Conservation (phyloP, 2,888 invertebrate species). For the Latrodectus hesperus region DNA sequence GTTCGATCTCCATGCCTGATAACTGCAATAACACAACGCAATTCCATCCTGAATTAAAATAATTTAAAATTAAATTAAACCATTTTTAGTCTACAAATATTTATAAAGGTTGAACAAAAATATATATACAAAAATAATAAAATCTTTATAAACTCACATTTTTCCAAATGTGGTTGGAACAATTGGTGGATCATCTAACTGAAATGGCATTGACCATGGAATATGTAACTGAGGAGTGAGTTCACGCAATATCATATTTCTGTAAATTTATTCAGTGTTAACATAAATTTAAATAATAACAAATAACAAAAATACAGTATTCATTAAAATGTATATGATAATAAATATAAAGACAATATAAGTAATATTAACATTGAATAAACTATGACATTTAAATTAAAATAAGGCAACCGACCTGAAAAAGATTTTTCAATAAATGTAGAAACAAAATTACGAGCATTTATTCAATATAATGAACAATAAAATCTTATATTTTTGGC, state of each 20-base stretch:
- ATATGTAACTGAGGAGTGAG: conserved; percentile 96
- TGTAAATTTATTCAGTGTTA: conserved; percentile 68
- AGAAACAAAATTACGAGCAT: no score
- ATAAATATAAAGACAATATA: neutral
- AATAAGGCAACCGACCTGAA: neutral
- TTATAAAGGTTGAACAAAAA: neutral
- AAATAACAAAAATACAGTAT: neutral
- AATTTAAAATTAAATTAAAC: neutral
- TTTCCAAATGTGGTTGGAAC: conserved; percentile 99
- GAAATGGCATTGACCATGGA: conserved; percentile 97
- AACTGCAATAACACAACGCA: conserved; percentile 96
- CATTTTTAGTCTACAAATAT: neutral
- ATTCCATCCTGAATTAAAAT: conserved; percentile 81
- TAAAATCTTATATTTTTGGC: no score
- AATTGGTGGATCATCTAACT: conserved; percentile 97
- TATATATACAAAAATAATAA: neutral
- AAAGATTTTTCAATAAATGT: no score
- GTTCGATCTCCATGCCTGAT: conserved; percentile 99
- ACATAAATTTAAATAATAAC: conserved; percentile 2
- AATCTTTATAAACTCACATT: conserved; percentile 79
- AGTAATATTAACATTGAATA: neutral
- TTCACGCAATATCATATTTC: conserved; percentile 95
- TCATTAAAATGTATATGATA: neutral
- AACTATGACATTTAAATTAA: neutral
- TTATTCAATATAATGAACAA: no score